These are phyloP conservation scores for Leptonema lineaticorne DNA, from an alignment of 1,140 invertebrate species.

Conservation along the genomic window DNA sequence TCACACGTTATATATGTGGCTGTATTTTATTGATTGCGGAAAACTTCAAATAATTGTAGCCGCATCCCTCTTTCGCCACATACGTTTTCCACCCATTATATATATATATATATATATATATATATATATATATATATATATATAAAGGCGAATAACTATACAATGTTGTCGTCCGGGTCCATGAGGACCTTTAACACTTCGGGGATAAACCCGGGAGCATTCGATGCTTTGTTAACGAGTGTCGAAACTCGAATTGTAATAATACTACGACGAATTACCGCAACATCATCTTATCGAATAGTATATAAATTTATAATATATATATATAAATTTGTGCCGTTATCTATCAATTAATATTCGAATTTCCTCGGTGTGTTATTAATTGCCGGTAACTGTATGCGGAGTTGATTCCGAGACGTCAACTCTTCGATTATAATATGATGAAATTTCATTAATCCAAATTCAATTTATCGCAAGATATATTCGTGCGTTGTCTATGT, in stretches of 20 bases:
- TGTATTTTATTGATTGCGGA: slow-evolving; percentile 8
- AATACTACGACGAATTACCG: background rate
- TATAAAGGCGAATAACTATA: background rate
- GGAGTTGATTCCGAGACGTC: too few relatives aligned
- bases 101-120: too few relatives aligned
- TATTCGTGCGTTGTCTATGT: too few relatives aligned
- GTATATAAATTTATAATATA: too few relatives aligned
- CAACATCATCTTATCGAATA: too few relatives aligned
- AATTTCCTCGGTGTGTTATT: background rate
- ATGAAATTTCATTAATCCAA: too few relatives aligned
- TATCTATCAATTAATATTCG: background rate
- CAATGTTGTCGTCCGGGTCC: too few relatives aligned
- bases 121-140: too few relatives aligned
- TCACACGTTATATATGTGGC: background rate
- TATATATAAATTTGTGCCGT: background rate
- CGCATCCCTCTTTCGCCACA: slow-evolving; percentile 2
- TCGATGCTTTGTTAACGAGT: background rate
- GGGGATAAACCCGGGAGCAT: background rate
- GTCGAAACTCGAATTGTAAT: background rate
- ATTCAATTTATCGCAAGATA: too few relatives aligned
- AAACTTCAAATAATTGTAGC: slow-evolving; percentile 6
- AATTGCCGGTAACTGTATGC: too few relatives aligned
- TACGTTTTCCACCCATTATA: too few relatives aligned
- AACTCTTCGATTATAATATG: too few relatives aligned
- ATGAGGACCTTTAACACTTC: background rate